phyloP scores from a whole-genome alignment of 2,888 invertebrate genomes.

The Creontiades dilutus region DNA sequence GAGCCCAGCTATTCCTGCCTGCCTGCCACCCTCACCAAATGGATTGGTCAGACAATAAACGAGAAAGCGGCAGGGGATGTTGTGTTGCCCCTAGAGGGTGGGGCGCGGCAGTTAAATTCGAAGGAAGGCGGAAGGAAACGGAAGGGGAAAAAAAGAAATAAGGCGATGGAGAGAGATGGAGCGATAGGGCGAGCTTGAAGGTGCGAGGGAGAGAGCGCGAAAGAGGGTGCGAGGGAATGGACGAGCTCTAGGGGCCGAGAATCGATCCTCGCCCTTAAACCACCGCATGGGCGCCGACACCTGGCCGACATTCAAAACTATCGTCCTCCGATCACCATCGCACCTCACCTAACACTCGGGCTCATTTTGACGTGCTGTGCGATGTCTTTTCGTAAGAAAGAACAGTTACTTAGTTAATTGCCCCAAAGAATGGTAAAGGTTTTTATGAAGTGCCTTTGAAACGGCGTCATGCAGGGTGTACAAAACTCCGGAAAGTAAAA shows the following conservation, averaged over 20 bases:
- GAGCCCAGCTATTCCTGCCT: neutral
- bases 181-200: neutral
- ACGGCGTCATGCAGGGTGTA: too few relatives aligned
- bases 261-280: neutral
- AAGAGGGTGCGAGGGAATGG: neutral
- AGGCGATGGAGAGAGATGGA: neutral
- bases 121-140: conserved; percentile 26
- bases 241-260: neutral
- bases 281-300: conserved; percentile 17
- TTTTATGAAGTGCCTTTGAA: too few relatives aligned
- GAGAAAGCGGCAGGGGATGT: neutral
- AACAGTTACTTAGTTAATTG: too few relatives aligned
- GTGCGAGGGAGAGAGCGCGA: neutral
- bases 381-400: too few relatives aligned
- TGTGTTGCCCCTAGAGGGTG: neutral
- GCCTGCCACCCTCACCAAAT: neutral
- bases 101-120: neutral
- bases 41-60: conserved; percentile 10
- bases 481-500: too few relatives aligned
- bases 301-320: neutral
- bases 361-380: neutral
- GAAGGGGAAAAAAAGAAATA: neutral
- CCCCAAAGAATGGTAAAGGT: too few relatives aligned
- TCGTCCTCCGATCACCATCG: neutral
- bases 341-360: neutral